Percentiles rank a stretch among this genome's conserved stretches.
These are phyloP conservation scores for Catharus ustulatus DNA, from an alignment of 2,797 vertebrate species.

Conservation along the genomic window DNA sequence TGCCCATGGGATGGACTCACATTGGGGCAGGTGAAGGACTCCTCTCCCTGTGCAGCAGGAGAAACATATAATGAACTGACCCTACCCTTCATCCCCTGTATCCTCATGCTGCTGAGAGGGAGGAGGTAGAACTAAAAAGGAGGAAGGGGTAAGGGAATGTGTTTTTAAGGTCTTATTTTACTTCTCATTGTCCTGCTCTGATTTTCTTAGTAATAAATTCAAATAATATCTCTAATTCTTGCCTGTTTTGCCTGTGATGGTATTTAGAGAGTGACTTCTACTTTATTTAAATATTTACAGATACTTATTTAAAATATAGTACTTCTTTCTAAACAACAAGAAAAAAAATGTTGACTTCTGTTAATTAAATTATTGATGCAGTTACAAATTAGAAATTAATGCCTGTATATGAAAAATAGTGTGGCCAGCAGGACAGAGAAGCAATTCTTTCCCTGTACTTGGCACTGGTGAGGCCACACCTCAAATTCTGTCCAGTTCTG, in stretches of 20 bases:
- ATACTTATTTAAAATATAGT: background rate
- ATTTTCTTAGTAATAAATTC: background rate
- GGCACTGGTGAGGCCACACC: background rate
- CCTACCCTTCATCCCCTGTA: too few relatives aligned
- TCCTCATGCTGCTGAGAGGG: background rate
- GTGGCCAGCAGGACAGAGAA: background rate
- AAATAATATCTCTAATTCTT: background rate
- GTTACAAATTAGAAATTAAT: background rate
- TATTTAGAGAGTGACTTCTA: background rate
- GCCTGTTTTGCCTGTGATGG: background rate
- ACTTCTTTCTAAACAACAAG: background rate
- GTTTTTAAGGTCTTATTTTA: background rate
- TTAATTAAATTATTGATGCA: background rate
- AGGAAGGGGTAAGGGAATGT: fast-evolving
- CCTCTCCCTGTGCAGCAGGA: background rate
- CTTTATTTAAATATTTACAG: background rate
- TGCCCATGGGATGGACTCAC: background rate
- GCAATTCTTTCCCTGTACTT: background rate
- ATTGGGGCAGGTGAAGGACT: background rate
- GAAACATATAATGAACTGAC: background rate
- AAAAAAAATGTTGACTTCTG: background rate
- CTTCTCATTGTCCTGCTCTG: background rate
- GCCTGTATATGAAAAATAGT: background rate
- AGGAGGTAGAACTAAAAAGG: background rate
- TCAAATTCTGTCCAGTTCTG: background rate